Conservation (phyloP, 1,140 invertebrate genomes). For the Listronotus bonariensis region DNA sequence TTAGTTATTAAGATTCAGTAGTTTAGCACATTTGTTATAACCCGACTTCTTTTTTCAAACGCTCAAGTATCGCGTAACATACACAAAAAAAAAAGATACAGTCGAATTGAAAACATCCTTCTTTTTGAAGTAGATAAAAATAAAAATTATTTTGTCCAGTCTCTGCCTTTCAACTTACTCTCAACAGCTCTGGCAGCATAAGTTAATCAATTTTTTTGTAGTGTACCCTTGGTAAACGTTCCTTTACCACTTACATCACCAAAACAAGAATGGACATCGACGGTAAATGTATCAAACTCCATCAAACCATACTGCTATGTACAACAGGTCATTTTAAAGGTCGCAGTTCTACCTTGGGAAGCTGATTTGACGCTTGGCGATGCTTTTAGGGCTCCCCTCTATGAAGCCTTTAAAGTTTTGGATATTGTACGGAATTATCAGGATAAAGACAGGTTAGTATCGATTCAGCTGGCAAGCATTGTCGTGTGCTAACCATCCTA, state of each 20-base stretch:
- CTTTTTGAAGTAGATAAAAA: not conserved
- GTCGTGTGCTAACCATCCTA: too few species aligned
- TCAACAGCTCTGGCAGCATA: slow-evolving; percentile 12
- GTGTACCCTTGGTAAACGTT: slow-evolving; percentile 78
- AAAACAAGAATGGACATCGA: slow-evolving; percentile 60
- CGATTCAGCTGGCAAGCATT: not conserved
- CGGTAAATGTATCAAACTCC: slow-evolving; percentile 58
- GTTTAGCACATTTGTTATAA: too few species aligned
- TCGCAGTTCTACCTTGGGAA: slow-evolving; percentile 83
- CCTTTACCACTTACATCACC: slow-evolving; percentile 83
- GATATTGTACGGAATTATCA: slow-evolving; percentile 86
- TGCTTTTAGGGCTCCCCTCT: slow-evolving; percentile 85
- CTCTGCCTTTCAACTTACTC: not conserved
- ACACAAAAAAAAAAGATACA: not conserved
- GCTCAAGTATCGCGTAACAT: too few species aligned
- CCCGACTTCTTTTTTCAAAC: too few species aligned
- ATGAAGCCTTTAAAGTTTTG: slow-evolving; percentile 83
- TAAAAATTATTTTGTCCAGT: not conserved
- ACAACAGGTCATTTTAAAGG: slow-evolving; percentile 75
- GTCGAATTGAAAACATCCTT: too few species aligned
- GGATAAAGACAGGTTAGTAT: slow-evolving; percentile 68
- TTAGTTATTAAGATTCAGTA: too few species aligned
- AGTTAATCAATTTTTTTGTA: slow-evolving; percentile 59
- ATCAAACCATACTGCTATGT: slow-evolving; percentile 74
- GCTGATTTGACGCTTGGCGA: slow-evolving; percentile 79